These are phyloP conservation scores for Albula goreensis DNA, from an alignment of 2,113 vertebrate genomes.

Conservation along the genomic window DNA sequence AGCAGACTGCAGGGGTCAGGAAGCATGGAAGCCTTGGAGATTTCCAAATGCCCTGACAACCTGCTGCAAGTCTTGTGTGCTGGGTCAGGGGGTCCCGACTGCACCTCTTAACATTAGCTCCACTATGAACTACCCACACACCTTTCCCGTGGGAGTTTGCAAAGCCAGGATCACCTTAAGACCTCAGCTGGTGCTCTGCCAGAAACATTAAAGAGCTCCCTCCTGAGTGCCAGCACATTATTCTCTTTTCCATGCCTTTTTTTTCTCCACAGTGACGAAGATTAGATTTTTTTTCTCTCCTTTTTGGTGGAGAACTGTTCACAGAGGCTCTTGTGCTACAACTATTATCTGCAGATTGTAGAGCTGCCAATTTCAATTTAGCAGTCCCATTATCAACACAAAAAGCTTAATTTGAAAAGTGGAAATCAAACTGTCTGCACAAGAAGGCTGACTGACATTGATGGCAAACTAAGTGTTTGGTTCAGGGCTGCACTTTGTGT, in stretches of 20 bases:
- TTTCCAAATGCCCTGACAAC: no score
- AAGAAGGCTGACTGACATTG: constrained; percentile 74
- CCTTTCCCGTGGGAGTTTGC: constrained; percentile 93
- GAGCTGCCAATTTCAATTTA: constrained; percentile 80
- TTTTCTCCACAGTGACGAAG: constrained; percentile 65
- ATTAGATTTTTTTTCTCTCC: constrained; percentile 64
- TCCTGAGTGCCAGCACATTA: constrained; percentile 55
- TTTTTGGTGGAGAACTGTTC: constrained; percentile 59
- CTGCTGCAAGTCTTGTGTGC: neutral
- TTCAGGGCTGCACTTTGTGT: constrained; percentile 73
- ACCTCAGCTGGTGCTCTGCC: constrained; percentile 81
- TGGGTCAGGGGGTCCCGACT: constrained; percentile 53
- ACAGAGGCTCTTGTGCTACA: constrained; percentile 68
- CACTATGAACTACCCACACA: constrained; percentile 71
- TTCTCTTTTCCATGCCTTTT: constrained; percentile 51
- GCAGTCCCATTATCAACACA: constrained; percentile 74
- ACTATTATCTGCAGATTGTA: constrained; percentile 70
- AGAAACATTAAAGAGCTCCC: constrained; percentile 76
- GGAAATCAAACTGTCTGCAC: constrained; percentile 79
- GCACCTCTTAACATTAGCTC: constrained; percentile 55
- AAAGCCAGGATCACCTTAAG: constrained; percentile 79
- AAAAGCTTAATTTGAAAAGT: constrained; percentile 80
- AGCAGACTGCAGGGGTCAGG: neutral
- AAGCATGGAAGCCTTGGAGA: neutral
- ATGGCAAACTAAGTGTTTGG: constrained; percentile 79